Evolutionary conservation across 2,888 invertebrate species (phyloP).

Genomic region (Ormyrus thymus): DNA sequence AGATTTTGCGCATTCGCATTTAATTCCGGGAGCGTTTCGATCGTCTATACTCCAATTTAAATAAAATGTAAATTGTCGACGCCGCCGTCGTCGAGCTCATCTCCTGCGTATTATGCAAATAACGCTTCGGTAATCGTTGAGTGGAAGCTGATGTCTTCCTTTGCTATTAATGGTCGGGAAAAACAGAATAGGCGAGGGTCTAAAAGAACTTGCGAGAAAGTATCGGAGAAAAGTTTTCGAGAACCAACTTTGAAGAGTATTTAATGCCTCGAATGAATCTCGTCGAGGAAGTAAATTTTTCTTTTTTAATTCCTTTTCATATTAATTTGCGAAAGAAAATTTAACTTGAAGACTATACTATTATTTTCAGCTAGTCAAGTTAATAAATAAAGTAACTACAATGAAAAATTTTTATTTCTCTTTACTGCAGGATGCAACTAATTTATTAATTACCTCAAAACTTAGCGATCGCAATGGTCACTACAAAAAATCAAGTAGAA

Average conservation of each 20-base stretch:
- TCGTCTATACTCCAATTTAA: constrained; percentile 73
- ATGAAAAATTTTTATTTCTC: no score
- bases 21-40: constrained; percentile 66
- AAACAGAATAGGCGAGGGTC: constrained; percentile 63
- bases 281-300: neutral
- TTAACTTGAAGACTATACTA: no score
- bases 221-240: constrained; percentile 36
- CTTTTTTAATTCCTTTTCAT: neutral
- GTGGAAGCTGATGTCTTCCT: constrained; percentile 74
- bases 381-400: no score
- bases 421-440: no score
- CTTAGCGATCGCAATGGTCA: no score
- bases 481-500: no score
- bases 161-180: constrained; percentile 70
- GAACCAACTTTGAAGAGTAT: constrained; percentile 36
- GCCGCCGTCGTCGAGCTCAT: constrained; percentile 56
- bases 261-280: constrained; percentile 31
- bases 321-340: neutral
- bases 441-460: no score
- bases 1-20: constrained; percentile 57
- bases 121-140: constrained; percentile 71
- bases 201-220: constrained; percentile 56
- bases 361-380: no score
- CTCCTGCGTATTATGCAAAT: constrained; percentile 73
- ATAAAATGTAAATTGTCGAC: constrained; percentile 73